Base-by-base conservation (phyloP, 2,888 invertebrate genomes). In the Stramonita haemastoma region DNA sequence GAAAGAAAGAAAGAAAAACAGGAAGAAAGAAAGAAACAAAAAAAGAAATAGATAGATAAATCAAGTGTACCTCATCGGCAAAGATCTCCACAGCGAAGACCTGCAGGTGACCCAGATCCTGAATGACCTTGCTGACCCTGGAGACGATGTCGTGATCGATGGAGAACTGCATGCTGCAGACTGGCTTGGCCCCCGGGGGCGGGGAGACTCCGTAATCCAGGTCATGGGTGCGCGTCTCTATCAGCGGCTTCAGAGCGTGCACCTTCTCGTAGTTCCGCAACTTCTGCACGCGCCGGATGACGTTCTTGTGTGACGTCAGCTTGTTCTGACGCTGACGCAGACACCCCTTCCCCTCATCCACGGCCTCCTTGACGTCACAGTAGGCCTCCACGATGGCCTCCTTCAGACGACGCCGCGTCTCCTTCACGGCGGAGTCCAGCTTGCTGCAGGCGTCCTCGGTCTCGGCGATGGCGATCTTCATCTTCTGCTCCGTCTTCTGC, bases 251-350 rank as follows among this genome's bases (percentile, higher is more conserved):
- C 86, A 60, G 29, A 1, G 6, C 29, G 34, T 8, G 8, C 2
- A 86, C 6, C 22, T 22, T n/a, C 15, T 17, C 17, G 29, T 26
- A 46, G 29, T 26, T 11, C 8, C 5, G 13, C 66, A 46, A 6
- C 17, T 66, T 15, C 32, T 29, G 66, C 6, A 29, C 86, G 15
- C 86, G 86, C 5, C 17, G 8, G 6, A 86, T 34, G 17, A 66
- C 26, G 6, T 60, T 26, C 66, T 70, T 86, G 34, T 86, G 86
- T 86, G 66, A 66, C 66, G 86, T 66, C 70, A 86, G 70, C 17
- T 66, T 86, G 8, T 29, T 66, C 19, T 46, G 60, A 6, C 70
- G 34, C 4, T 32, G 8, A 0, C 15, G 22, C 34, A 86, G 86
- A 17, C 6, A 46, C 2, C 19, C 22, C 32, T 86, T 86, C 17